Evolutionary conservation across 2,888 invertebrate genomes (phyloP).

Genomic region (Maniola hyperantus): DNA sequence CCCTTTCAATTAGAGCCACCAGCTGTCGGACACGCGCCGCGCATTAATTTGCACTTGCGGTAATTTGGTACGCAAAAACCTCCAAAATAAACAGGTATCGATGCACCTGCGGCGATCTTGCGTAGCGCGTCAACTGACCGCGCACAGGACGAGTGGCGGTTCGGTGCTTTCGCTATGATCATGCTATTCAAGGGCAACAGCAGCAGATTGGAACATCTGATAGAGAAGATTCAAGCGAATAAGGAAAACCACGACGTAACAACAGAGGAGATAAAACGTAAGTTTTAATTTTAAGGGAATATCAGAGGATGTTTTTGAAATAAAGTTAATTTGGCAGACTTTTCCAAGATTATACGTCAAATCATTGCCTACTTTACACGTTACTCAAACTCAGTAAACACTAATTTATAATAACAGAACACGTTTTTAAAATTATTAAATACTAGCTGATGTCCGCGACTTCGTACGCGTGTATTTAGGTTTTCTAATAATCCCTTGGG

Average conservation of each 20-base stretch:
- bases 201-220: conserved; percentile 91
- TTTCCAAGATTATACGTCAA: no score
- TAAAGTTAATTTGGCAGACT: no score
- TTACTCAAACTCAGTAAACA: no score
- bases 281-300: conserved; percentile 37
- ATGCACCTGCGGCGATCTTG: conserved; percentile 74
- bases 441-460: no score
- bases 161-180: conserved; percentile 66
- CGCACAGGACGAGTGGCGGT: conserved; percentile 5
- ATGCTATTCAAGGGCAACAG: conserved; percentile 95
- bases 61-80: conserved; percentile 71
- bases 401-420: no score
- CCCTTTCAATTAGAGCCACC: conserved; percentile 76
- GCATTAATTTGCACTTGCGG: conserved; percentile 75
- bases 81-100: conserved; percentile 74
- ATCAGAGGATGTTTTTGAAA: no score
- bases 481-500: no score
- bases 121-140: conserved; percentile 34
- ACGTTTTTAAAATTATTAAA: no score
- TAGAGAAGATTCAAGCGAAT: conserved; percentile 93
- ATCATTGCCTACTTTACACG: no score
- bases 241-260: conserved; percentile 87
- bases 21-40: conserved; percentile 68
- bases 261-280: conserved; percentile 79
- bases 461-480: no score